These are phyloP conservation scores for Symphodus melops DNA, from an alignment of 2,113 vertebrate genomes.

Conservation along the genomic window DNA sequence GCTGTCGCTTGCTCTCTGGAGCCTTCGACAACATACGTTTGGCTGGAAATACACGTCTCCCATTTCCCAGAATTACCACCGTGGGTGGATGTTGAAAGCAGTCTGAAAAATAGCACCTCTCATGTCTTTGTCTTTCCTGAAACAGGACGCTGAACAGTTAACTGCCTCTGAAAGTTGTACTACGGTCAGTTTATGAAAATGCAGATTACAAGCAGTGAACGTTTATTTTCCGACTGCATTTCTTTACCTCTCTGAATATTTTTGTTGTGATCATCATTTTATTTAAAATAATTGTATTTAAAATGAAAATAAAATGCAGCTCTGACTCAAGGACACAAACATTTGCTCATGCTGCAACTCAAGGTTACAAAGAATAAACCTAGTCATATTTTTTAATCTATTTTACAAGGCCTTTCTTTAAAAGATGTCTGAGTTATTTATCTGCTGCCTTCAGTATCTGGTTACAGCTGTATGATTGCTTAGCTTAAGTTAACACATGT, in stretches of 20 bases:
- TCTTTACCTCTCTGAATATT: neutral
- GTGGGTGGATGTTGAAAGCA: slow-evolving; percentile 52
- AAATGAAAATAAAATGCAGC: too few relatives aligned
- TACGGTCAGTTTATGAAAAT: neutral
- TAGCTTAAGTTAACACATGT: slow-evolving; percentile 31
- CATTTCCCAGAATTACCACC: slow-evolving; percentile 42
- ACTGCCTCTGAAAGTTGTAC: slow-evolving; percentile 11
- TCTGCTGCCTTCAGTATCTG: slow-evolving; percentile 22
- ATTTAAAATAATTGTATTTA: slow-evolving; percentile 25
- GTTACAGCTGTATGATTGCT: slow-evolving; percentile 29
- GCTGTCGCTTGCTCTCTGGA: slow-evolving; percentile 16
- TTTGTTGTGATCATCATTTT: slow-evolving; percentile 15
- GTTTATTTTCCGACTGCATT: neutral
- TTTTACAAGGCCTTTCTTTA: slow-evolving; percentile 47
- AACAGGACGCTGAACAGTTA: slow-evolving; percentile 38
- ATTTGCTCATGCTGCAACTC: slow-evolving; percentile 19
- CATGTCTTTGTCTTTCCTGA: slow-evolving; percentile 46
- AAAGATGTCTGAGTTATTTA: slow-evolving; percentile 24
- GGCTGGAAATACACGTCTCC: slow-evolving; percentile 52
- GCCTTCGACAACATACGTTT: slow-evolving; percentile 46
- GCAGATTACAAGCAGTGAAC: neutral
- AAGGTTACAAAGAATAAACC: slow-evolving; percentile 49
- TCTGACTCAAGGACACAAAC: slow-evolving; percentile 32
- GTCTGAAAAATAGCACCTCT: slow-evolving; percentile 47
- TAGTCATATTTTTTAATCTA: slow-evolving; percentile 48